phyloP scores from a whole-genome alignment of 2,888 invertebrate genomes.

The Arge pagana region DNA sequence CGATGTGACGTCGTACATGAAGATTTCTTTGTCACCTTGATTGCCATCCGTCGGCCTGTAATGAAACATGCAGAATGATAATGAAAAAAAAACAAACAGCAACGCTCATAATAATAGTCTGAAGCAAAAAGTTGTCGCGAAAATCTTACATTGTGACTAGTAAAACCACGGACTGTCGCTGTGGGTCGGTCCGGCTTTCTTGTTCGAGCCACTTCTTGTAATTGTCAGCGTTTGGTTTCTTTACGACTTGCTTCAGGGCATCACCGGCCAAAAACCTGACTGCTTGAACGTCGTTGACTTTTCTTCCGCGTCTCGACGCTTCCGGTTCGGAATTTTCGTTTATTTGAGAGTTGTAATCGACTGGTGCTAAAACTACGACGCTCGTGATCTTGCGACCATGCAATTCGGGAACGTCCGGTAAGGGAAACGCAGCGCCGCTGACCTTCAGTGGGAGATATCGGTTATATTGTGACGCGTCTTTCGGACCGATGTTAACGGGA shows the following conservation, averaged over 20 bases:
- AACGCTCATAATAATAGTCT: slow-evolving; percentile 14
- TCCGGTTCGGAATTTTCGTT: slow-evolving; percentile 41
- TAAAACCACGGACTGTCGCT: slow-evolving; percentile 80
- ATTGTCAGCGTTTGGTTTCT: slow-evolving; percentile 76
- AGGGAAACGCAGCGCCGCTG: slow-evolving; percentile 82
- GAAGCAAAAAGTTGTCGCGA: slow-evolving; percentile 10
- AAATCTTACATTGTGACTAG: slow-evolving; percentile 80
- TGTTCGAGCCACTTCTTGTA: slow-evolving; percentile 80
- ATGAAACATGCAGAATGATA: neutral
- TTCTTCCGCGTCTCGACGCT: slow-evolving; percentile 50
- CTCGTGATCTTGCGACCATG: slow-evolving; percentile 79
- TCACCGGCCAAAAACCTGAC: slow-evolving; percentile 77
- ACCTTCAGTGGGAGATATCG: slow-evolving; percentile 84
- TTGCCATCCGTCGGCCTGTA: slow-evolving; percentile 59
- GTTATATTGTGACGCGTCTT: slow-evolving; percentile 69
- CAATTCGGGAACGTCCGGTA: slow-evolving; percentile 77
- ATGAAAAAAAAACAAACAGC: slow-evolving; percentile 19
- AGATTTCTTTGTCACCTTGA: slow-evolving; percentile 74
- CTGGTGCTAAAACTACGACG: slow-evolving; percentile 83
- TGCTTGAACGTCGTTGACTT: slow-evolving; percentile 67
- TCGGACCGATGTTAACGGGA: slow-evolving; percentile 70
- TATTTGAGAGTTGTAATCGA: slow-evolving; percentile 69
- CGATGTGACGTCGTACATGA: slow-evolving; percentile 81
- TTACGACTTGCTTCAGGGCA: slow-evolving; percentile 74
- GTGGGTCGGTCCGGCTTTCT: slow-evolving; percentile 74